These are phyloP conservation scores for Rhinoderma darwinii DNA, from an alignment of 2,113 vertebrate species.

Conservation along the genomic window DNA sequence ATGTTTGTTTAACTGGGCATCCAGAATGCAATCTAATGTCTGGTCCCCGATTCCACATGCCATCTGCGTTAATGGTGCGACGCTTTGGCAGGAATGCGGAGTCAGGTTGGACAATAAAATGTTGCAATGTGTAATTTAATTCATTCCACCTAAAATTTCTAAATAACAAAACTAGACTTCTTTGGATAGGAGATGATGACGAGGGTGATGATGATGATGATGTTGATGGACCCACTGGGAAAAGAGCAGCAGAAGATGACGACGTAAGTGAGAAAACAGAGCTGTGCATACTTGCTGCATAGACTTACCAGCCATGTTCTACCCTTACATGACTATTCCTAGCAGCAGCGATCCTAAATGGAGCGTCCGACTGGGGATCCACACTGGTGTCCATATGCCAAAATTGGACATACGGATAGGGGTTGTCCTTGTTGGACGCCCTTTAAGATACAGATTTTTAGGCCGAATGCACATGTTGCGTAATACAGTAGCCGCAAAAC, in stretches of 20 bases:
- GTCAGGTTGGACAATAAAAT: background rate
- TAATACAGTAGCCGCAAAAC: no score
- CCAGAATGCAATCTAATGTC: background rate
- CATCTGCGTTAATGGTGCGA: background rate
- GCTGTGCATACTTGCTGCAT: background rate
- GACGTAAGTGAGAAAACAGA: conserved; percentile 72
- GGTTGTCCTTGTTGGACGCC: no score
- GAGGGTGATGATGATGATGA: conserved; percentile 92
- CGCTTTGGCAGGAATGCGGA: background rate
- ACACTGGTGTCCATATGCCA: no score
- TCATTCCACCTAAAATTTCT: background rate
- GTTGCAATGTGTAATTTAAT: background rate
- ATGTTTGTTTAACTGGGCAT: background rate
- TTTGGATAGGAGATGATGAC: conserved; percentile 85
- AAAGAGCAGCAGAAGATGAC: conserved; percentile 91
- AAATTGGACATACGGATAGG: no score
- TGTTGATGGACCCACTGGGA: conserved; percentile 83
- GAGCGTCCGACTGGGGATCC: no score
- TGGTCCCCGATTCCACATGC: no score
- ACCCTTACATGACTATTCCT: no score
- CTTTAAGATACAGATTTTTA: no score
- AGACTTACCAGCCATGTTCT: no score
- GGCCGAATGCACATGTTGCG: no score
- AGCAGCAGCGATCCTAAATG: no score
- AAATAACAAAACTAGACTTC: background rate